Base-by-base conservation (phyloP, 1,140 invertebrate genomes). In the Aphidius gifuensis region DNA sequence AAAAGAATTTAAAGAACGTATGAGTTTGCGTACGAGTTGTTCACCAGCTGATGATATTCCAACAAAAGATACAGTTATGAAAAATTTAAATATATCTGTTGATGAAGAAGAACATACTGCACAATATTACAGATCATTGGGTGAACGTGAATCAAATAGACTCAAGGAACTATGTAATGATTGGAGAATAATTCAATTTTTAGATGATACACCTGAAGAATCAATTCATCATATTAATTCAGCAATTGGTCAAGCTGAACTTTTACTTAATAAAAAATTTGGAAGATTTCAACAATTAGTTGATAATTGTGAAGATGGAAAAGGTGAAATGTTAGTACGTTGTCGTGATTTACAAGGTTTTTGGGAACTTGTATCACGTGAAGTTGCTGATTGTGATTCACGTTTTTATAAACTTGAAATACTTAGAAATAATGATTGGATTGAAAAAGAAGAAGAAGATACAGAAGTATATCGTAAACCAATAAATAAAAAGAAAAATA, bases 351-450 rank as follows among this genome's bases (percentile, higher is more conserved):
- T 91, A 0, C 85, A 90, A 74, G 90, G 89, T 4, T 92, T 90
- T 77, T 91, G 90, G 90, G 89, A 90, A 48, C 88, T 90, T 86
- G 79, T 89, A 6, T 84, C 84, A 50, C 85, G 87, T 63, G 88
- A 91, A 69, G 81, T 88, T 58, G 77, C 79, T 6, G 79, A 88
- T 66, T 78, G 86, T 11, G 74, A 86, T 48, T 73, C 73, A 43
- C 74, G 85, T 8, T 87, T 87, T 65, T 69, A 78, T 4, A 82
- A 81, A 55, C 70, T 88, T 7, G 68, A 77, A 5, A 70, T 76
- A 56, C 68, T 85, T 39, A 81, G 79, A 61, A 54, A 62, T 0
- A 83, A 81, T 38, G 77, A 81, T 60, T 88, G 87, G 87, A 53
- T 72, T 8, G 84, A 85, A 61, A 70, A 79, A 3, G 74, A 82